Conservation (phyloP, 2,888 invertebrate species). For the Acronicta psi region DNA sequence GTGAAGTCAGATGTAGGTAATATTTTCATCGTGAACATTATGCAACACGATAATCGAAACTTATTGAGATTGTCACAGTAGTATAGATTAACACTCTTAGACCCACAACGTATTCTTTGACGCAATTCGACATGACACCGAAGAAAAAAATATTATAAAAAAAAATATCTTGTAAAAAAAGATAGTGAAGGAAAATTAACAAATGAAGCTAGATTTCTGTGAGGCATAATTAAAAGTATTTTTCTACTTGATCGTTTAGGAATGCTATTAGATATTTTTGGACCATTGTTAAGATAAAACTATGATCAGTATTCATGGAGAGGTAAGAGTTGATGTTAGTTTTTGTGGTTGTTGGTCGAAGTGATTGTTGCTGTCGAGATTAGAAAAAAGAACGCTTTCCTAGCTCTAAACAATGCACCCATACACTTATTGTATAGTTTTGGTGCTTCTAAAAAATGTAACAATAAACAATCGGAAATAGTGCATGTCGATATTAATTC, state of each 20-base stretch:
- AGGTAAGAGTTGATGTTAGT: constrained; percentile 77
- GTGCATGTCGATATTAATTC: constrained; percentile 12
- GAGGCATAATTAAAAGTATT: constrained; percentile 85
- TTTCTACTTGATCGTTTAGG: constrained; percentile 88
- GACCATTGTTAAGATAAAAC: constrained; percentile 87
- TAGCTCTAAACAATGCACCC: constrained; percentile 78
- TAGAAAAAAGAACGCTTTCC: constrained; percentile 74
- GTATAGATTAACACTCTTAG: constrained; percentile 85
- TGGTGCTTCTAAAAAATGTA: constrained; percentile 42
- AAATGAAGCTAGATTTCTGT: constrained; percentile 78
- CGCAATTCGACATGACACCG: constrained; percentile 70
- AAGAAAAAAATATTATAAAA: constrained; percentile 60
- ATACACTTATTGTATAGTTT: constrained; percentile 49
- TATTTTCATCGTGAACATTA: constrained; percentile 77
- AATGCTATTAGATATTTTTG: constrained; percentile 88
- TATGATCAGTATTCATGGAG: constrained; percentile 85
- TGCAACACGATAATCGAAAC: constrained; percentile 73
- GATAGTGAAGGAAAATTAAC: constrained; percentile 69
- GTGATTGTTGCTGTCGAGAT: constrained; percentile 75
- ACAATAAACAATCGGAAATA: background rate
- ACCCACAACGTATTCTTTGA: constrained; percentile 75
- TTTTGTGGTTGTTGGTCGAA: constrained; percentile 76
- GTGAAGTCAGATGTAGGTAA: constrained; percentile 38
- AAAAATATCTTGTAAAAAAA: constrained; percentile 60
- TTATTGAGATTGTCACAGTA: constrained; percentile 83